Evolutionary conservation across 2,797 vertebrate species (phyloP), one percentile per base, ranked within the genome.

Genomic region (Discoglossus pictus): DNA sequence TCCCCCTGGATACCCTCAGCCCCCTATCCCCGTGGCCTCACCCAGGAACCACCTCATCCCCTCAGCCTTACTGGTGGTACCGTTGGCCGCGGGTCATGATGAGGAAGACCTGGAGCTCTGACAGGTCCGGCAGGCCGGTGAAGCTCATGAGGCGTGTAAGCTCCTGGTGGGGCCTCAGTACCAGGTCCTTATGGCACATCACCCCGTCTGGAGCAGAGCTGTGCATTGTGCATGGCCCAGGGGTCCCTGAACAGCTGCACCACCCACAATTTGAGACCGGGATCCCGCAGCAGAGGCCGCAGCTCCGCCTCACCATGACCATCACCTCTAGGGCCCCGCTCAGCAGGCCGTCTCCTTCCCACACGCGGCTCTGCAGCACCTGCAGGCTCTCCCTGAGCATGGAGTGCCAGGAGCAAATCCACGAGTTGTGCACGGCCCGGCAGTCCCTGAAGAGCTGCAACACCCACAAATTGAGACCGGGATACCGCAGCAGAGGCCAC

Each of bases 331-430:
- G n/a, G n/a, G n/a, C n/a, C n/a, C n/a, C n/a, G n/a, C n/a, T n/a
- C n/a, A 84, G 50, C 87, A 86, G 54, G 89, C n/a, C n/a, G 87
- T 64, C 65, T 89, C 87, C 38, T 88, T 87, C 78, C 86, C 92
- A 89, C 77, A 90, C 91, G 68, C 89, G 93, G 73, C 94, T 94
- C 68, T 94, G 82, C 71, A 98, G 82, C 42, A 99, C 93, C 84
- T 98, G 96, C 70, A 98, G 92, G 88, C 96, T 98, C 81, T 98
- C 97, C 62, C 92, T 92, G 65, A 98, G 91, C 80, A 98, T 87
- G 1, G 94, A 94, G 59, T 93, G 92, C 60, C 92, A 87, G 42
- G 96, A 94, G 68, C 96, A 95, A 5, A 98, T 75, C 11, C 96
- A 90, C 1, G 97, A 99, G 72, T 97, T 98, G 82, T 98, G 96